phyloP scores from a whole-genome alignment of 2,113 vertebrate species.

The Lepisosteus oculatus region DNA sequence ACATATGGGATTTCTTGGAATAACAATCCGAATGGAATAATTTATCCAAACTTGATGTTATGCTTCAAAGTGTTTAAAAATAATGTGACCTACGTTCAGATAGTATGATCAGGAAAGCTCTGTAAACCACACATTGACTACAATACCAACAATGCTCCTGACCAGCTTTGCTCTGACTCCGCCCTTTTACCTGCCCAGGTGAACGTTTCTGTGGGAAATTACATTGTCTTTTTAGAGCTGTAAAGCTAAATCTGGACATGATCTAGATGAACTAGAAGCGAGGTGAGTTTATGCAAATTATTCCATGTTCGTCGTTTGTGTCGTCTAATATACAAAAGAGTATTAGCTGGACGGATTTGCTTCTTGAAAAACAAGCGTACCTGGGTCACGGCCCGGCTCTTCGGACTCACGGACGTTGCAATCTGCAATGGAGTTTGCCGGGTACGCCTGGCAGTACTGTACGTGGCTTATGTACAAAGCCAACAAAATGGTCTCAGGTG shows the following conservation, averaged over 20 bases:
- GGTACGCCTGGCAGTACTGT: too few species aligned
- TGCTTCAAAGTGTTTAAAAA: neutral
- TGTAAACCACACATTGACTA: slow-evolving; percentile 4
- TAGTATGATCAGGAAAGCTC: neutral
- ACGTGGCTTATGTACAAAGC: too few species aligned
- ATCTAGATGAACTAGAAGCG: neutral
- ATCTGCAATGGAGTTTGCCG: too few species aligned
- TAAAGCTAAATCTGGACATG: neutral
- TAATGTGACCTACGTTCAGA: neutral
- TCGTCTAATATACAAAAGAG: too few species aligned
- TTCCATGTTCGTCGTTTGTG: neutral
- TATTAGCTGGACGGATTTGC: too few species aligned
- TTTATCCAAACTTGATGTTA: too few species aligned
- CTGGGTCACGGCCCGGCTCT: too few species aligned
- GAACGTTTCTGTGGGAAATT: slow-evolving; percentile 6
- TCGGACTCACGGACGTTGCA: too few species aligned
- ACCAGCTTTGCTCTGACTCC: slow-evolving; percentile 6
- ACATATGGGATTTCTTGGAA: too few species aligned
- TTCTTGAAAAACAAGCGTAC: too few species aligned
- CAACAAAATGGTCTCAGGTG: too few species aligned
- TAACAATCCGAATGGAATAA: too few species aligned
- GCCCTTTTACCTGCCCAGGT: slow-evolving; percentile 36
- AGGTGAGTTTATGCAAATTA: neutral
- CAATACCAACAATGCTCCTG: slow-evolving; percentile 24
- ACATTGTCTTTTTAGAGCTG: neutral